Conservation (phyloP, 2,113 vertebrate species). For the Sporophila hypoxantha region DNA sequence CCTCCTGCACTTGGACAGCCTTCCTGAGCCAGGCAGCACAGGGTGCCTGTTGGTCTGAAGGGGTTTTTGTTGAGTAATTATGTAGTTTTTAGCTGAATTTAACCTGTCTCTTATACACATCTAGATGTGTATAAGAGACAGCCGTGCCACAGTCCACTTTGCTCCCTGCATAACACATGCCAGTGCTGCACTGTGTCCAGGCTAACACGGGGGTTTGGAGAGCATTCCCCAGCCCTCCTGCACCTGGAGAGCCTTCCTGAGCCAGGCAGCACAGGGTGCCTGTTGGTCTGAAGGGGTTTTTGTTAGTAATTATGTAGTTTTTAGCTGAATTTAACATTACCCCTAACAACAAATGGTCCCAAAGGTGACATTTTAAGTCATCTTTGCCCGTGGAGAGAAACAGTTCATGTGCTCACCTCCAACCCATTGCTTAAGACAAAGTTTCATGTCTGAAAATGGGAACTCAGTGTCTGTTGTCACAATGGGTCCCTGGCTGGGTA, state of each 20-base stretch:
- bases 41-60: neutral
- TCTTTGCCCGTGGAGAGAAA: neutral
- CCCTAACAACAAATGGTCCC: rapidly evolving
- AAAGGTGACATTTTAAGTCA: neutral
- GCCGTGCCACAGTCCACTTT: no score
- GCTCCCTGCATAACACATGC: no score
- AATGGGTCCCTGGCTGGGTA: neutral
- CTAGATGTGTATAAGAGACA: no score
- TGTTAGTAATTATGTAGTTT: rapidly evolving
- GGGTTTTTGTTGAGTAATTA: neutral
- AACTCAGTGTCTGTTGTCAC: neutral
- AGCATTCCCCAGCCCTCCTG: neutral
- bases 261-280: rapidly evolving
- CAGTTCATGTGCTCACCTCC: neutral
- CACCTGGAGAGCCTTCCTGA: neutral
- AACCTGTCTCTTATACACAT: no score
- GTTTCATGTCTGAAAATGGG: neutral
- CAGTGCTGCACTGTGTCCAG: no score
- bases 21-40: rapidly evolving
- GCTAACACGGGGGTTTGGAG: rapidly evolving
- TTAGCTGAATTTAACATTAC: neutral
- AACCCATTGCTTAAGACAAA: neutral
- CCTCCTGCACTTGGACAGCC: neutral
- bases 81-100: neutral
- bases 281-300: neutral